These are phyloP conservation scores for Forbesichthys agassizii DNA, from an alignment of 2,113 vertebrate genomes.

Conservation along the genomic window DNA sequence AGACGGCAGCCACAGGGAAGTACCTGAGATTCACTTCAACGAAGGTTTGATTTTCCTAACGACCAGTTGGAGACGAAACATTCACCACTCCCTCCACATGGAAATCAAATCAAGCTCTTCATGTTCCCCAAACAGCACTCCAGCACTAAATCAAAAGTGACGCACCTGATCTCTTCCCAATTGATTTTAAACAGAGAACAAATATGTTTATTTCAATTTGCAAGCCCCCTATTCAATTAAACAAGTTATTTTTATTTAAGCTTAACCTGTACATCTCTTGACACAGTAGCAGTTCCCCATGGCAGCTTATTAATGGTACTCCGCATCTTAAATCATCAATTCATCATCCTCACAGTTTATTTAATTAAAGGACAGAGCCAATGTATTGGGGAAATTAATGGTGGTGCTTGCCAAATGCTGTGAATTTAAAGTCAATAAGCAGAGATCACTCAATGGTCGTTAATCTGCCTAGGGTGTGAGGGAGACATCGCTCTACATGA, in stretches of 20 bases:
- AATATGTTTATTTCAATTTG: neutral
- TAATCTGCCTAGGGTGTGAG: constrained; percentile 27
- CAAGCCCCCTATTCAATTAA: neutral
- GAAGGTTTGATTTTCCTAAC: constrained; percentile 68
- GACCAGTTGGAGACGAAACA: constrained; percentile 71
- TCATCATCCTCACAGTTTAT: constrained; percentile 4
- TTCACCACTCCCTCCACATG: constrained; percentile 54
- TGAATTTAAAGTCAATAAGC: constrained; percentile 23
- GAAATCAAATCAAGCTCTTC: constrained; percentile 34
- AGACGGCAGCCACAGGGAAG: constrained; percentile 56
- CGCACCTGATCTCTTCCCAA: constrained; percentile 3
- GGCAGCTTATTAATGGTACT: neutral
- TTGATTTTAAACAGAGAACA: neutral
- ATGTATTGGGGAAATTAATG: constrained; percentile 39
- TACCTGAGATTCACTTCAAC: constrained; percentile 67
- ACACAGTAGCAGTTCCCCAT: neutral
- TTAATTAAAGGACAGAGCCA: constrained; percentile 18
- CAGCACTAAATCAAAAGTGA: constrained; percentile 8
- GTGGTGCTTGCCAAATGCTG: constrained; percentile 10
- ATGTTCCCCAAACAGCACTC: constrained; percentile 16
- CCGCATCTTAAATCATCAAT: neutral
- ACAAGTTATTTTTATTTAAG: too few relatives aligned
- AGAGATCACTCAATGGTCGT: constrained; percentile 20
- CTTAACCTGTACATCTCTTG: too few relatives aligned
- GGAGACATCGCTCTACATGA: constrained; percentile 8